Evolutionary conservation across 2,113 vertebrate genomes (phyloP).

Genomic region (Campylorhamphus procurvoides): DNA sequence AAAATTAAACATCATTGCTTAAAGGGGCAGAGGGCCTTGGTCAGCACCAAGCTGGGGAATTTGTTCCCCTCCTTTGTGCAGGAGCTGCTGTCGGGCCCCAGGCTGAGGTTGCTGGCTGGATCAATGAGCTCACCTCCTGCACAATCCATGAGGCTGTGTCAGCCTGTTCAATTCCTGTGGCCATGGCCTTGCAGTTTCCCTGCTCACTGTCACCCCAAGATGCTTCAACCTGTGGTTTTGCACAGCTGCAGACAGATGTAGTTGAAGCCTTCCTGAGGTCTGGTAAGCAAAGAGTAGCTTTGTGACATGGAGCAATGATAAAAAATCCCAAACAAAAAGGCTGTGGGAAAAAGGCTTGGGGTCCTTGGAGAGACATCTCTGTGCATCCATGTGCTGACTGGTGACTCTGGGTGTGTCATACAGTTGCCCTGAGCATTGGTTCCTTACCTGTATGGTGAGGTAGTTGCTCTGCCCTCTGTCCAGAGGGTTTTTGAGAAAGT

Average conservation of each 20-base stretch:
- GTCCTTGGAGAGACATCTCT: background rate
- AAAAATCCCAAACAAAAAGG: background rate
- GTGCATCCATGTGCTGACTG: rapidly evolving
- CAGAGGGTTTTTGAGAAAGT: background rate
- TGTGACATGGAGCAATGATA: rapidly evolving
- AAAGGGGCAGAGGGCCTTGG: background rate
- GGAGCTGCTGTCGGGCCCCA: background rate
- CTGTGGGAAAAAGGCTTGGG: background rate
- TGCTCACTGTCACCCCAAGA: rapidly evolving
- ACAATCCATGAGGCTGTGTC: rapidly evolving
- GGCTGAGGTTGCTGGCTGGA: background rate
- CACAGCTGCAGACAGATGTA: background rate
- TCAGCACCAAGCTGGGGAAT: background rate
- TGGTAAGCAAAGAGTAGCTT: background rate
- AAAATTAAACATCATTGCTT: background rate
- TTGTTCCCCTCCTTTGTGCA: rapidly evolving
- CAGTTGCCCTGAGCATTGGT: rapidly evolving
- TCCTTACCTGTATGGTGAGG: background rate
- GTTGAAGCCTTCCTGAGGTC: background rate
- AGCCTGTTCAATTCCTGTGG: rapidly evolving
- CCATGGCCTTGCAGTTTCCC: rapidly evolving
- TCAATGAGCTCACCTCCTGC: background rate
- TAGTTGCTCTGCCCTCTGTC: background rate
- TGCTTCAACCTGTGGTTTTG: background rate
- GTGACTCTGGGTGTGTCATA: background rate